phyloP scores from a whole-genome alignment of 1,140 invertebrate species.

The Hydropsyche tenuis region DNA sequence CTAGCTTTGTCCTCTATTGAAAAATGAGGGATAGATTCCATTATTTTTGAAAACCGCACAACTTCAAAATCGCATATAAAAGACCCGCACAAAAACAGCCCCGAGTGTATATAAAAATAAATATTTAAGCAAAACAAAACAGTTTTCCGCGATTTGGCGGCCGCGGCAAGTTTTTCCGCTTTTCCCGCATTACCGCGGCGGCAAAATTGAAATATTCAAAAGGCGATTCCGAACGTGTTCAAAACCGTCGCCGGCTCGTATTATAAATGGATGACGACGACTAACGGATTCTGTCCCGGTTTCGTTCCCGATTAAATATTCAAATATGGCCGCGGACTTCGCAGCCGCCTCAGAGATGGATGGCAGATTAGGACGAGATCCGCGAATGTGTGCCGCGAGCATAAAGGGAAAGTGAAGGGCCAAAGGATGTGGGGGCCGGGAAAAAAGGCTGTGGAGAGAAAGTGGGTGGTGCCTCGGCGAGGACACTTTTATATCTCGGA shows the following conservation, averaged over 20 bases:
- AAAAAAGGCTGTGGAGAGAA: neutral
- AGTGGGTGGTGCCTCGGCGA: neutral
- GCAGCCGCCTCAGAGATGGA: neutral
- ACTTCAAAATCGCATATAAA: too few relatives aligned
- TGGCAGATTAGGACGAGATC: slow-evolving; percentile 12
- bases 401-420: neutral
- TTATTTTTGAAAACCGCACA: too few relatives aligned
- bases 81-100: too few relatives aligned
- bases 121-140: too few relatives aligned
- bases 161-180: too few relatives aligned
- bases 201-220: neutral
- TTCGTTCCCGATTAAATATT: slow-evolving; percentile 22
- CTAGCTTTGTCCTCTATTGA: too few relatives aligned
- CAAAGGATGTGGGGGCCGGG: neutral
- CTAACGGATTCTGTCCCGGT: neutral
- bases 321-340: neutral
- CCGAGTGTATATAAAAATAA: too few relatives aligned
- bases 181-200: too few relatives aligned
- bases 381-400: neutral
- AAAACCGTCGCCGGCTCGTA: neutral
- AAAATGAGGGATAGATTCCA: too few relatives aligned
- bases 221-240: neutral
- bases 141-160: too few relatives aligned
- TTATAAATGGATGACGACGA: slow-evolving; percentile 12
- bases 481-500: slow-evolving; percentile 32